Evolutionary conservation across 2,797 vertebrate genomes (phyloP).

Genomic region (Lates japonicus): DNA sequence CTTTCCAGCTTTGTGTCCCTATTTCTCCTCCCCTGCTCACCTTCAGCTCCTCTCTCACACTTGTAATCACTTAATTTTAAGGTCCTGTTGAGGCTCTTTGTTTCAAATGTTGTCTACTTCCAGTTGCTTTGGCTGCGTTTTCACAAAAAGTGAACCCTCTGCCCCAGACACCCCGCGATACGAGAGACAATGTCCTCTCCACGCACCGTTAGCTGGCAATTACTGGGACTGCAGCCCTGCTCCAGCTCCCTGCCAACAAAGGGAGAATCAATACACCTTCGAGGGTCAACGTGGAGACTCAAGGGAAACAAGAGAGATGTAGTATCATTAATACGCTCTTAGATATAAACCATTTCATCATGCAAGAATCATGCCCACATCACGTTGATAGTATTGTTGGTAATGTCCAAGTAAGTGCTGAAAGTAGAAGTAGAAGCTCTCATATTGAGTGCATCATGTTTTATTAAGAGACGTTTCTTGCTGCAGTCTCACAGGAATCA

Average conservation of each 20-base stretch:
- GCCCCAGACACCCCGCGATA: constrained; percentile 40
- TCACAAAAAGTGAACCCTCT: constrained; percentile 45
- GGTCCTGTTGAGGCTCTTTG: constrained; percentile 8
- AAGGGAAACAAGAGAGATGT: constrained; percentile 25
- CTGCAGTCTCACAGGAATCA: constrained; percentile 40
- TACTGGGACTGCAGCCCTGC: constrained; percentile 53
- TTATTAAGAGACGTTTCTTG: constrained; percentile 42
- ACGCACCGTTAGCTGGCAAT: constrained; percentile 69
- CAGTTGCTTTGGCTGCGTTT: constrained; percentile 26
- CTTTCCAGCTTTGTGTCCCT: not conserved
- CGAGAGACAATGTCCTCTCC: constrained; percentile 63
- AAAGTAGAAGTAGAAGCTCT: constrained; percentile 8
- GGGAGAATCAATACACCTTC: constrained; percentile 56
- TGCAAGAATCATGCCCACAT: not conserved
- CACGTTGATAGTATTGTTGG: not conserved
- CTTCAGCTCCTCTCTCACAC: constrained; percentile 15
- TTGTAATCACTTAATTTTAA: constrained; percentile 39
- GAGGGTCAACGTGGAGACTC: constrained; percentile 23
- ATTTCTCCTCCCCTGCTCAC: constrained; percentile 13
- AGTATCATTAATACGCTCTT: constrained; percentile 27
- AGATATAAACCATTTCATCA: constrained; percentile 31
- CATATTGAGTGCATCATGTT: constrained; percentile 27
- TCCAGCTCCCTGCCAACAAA: constrained; percentile 40
- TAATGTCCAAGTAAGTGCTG: constrained; percentile 10
- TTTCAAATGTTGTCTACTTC: constrained; percentile 30